A percentile compares a stretch with the other conserved stretches of the same genome.
Conservation (phyloP, 2,888 invertebrate genomes). For the Tupiocoris notatus region DNA sequence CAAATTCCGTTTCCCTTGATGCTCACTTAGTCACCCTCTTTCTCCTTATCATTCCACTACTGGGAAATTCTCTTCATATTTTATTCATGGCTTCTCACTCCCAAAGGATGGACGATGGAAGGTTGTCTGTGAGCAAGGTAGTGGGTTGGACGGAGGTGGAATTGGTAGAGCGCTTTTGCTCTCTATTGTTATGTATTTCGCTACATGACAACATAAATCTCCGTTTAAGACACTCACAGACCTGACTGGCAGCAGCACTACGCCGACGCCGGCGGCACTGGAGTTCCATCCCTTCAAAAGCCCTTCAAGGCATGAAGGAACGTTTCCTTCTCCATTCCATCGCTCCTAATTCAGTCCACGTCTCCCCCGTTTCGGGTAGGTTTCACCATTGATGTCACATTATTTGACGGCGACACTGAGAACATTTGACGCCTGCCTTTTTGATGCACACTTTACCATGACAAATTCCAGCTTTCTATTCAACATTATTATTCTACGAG, state of each 20-base stretch:
- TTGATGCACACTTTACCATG: too few species aligned
- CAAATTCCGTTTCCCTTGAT: too few species aligned
- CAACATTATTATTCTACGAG: too few species aligned
- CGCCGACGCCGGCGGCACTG: too few species aligned
- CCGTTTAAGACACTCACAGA: slow-evolving; percentile 40
- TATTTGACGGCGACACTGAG: slow-evolving; percentile 22
- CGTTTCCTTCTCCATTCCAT: slow-evolving; percentile 12
- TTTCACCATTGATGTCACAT: slow-evolving; percentile 26
- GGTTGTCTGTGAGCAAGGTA: neutral
- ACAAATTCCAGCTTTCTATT: too few species aligned
- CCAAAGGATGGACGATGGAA: neutral
- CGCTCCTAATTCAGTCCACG: slow-evolving; percentile 38
- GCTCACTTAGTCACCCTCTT: neutral
- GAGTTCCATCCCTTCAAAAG: too few species aligned
- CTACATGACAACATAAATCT: slow-evolving; percentile 44
- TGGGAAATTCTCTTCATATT: slow-evolving; percentile 34
- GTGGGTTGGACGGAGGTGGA: neutral
- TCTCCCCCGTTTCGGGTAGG: neutral
- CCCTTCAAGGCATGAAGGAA: neutral
- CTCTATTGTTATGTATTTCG: slow-evolving; percentile 42
- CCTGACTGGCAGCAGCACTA: slow-evolving; percentile 29
- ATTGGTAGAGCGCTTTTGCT: neutral
- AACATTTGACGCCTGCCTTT: neutral
- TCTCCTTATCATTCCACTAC: slow-evolving; percentile 3
- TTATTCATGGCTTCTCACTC: slow-evolving; percentile 31